Percentiles rank a stretch among this genome's conserved stretches.
phyloP scores from a whole-genome alignment of 2,888 invertebrate genomes.

The Lingula anatina region DNA sequence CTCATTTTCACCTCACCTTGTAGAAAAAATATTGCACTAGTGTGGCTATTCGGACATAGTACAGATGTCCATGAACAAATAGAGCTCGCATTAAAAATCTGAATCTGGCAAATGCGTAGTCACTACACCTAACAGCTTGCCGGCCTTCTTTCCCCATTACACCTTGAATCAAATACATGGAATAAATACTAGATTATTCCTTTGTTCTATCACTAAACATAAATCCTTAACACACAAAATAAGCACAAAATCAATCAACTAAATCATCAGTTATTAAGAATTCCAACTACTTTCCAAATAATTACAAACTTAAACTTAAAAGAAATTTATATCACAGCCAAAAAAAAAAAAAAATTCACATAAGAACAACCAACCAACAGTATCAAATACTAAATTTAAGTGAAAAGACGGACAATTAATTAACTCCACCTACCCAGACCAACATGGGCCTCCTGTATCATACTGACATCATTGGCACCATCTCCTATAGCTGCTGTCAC shows the following conservation, averaged over 20 bases:
- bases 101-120: slow-evolving; percentile 82
- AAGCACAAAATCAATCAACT: too few relatives aligned
- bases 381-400: too few relatives aligned
- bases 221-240: too few relatives aligned
- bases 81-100: slow-evolving; percentile 70
- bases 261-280: too few relatives aligned
- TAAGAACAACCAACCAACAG: too few relatives aligned
- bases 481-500: slow-evolving; percentile 93
- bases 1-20: slow-evolving; percentile 57
- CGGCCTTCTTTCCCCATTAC: slow-evolving; percentile 61
- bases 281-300: too few relatives aligned
- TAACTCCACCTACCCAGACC: slow-evolving; percentile 67
- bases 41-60: slow-evolving; percentile 68
- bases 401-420: too few relatives aligned
- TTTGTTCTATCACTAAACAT: too few relatives aligned
- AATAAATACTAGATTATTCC: not conserved
- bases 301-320: too few relatives aligned
- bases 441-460: slow-evolving; percentile 96
- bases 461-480: slow-evolving; percentile 95
- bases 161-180: slow-evolving; percentile 34
- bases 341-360: too few relatives aligned
- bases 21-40: slow-evolving; percentile 81
- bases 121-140: slow-evolving; percentile 66
- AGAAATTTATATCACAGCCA: too few relatives aligned
- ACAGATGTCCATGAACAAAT: slow-evolving; percentile 79